These are phyloP conservation scores for Tetraneura akinire DNA, from an alignment of 1,140 invertebrate species.

Conservation along the genomic window DNA sequence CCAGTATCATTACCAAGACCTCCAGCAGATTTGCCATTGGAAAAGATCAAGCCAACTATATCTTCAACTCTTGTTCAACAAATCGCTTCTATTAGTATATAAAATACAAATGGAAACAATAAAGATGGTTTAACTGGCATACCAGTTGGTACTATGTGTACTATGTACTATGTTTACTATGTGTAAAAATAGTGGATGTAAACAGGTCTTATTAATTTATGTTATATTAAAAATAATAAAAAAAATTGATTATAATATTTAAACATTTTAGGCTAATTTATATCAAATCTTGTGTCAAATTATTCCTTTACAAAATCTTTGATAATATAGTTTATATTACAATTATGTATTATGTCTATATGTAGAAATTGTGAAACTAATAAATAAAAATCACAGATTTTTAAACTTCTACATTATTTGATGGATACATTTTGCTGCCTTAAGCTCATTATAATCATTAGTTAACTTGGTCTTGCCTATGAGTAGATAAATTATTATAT, in stretches of 20 bases:
- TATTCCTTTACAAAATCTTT: too few species aligned
- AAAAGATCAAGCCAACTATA: constrained; percentile 34
- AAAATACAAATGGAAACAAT: not conserved
- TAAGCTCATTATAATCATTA: too few species aligned
- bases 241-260: not conserved
- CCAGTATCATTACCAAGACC: constrained; percentile 66
- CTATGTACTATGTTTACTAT: too few species aligned
- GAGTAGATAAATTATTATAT: too few species aligned
- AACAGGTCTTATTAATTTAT: constrained; percentile 59
- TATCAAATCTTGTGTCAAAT: too few species aligned
- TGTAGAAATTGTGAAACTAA: too few species aligned
- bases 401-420: too few species aligned
- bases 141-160: constrained; percentile 75
- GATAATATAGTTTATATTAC: too few species aligned
- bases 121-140: constrained; percentile 55
- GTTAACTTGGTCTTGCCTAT: too few species aligned
- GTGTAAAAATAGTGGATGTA: constrained; percentile 89
- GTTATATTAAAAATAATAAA: not conserved
- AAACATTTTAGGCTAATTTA: constrained; percentile 62
- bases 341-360: too few species aligned
- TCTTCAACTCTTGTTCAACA: constrained; percentile 40
- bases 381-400: too few species aligned
- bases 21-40: constrained; percentile 60
- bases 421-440: too few species aligned
- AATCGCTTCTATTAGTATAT: not conserved